Conservation (phyloP, 1,140 invertebrate genomes). For the Drosophila ironensis region DNA sequence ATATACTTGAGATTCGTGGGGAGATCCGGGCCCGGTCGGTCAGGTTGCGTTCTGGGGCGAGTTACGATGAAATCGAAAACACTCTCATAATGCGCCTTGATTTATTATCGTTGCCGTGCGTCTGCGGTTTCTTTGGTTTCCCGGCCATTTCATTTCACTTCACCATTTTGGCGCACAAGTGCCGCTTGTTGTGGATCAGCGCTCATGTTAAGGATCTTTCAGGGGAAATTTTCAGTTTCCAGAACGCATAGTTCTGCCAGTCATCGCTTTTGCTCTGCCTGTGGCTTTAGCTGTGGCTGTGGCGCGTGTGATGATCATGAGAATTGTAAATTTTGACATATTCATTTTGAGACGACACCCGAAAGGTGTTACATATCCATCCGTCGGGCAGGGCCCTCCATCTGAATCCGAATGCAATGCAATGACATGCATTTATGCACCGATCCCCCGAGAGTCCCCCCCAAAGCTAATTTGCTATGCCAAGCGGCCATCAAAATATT, state of each 20-base stretch:
- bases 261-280: constrained; percentile 39
- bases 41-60: constrained; percentile 44
- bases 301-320: constrained; percentile 42
- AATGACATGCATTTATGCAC: constrained; percentile 78
- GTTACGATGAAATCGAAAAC: constrained; percentile 74
- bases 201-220: constrained; percentile 62
- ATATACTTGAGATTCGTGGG: constrained; percentile 17
- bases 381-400: not conserved
- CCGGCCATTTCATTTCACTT: too few species aligned
- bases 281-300: not conserved
- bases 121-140: constrained; percentile 41
- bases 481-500: constrained; percentile 73
- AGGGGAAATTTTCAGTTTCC: constrained; percentile 46
- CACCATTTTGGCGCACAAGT: constrained; percentile 51
- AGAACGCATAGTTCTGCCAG: constrained; percentile 23
- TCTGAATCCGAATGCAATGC: too few species aligned
- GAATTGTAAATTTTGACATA: constrained; percentile 76
- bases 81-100: constrained; percentile 72
- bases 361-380: constrained; percentile 72
- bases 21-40: constrained; percentile 30
- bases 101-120: constrained; percentile 63
- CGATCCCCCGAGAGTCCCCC: constrained; percentile 18
- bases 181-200: constrained; percentile 60
- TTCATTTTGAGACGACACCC: constrained; percentile 69
- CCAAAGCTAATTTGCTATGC: constrained; percentile 72